Percentiles rank a stretch among this genome's conserved stretches.
phyloP scores from a whole-genome alignment of 2,113 vertebrate species.

The Cercopithecus mona region DNA sequence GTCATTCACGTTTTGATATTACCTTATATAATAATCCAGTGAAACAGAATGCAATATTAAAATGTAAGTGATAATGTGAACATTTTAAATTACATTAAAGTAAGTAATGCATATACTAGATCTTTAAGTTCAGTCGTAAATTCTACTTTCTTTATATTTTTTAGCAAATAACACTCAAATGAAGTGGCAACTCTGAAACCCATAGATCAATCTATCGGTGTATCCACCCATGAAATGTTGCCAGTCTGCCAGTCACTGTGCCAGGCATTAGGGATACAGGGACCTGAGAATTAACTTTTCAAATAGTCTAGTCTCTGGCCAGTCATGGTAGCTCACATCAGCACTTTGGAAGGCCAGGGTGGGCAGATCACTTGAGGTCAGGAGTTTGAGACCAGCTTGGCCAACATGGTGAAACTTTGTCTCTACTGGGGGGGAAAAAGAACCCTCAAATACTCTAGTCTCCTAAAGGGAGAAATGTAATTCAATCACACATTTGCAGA shows the following conservation, averaged over 20 bases:
- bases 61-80: neutral
- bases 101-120: neutral
- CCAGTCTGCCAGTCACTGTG: neutral
- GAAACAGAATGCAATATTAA: neutral
- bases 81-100: conserved; percentile 53
- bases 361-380: too few species aligned
- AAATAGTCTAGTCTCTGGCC: neutral
- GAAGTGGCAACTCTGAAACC: neutral
- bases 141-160: neutral
- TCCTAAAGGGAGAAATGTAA: neutral
- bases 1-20: neutral
- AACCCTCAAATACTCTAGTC: neutral
- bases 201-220: neutral
- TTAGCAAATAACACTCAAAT: neutral
- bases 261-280: neutral
- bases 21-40: neutral
- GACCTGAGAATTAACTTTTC: neutral
- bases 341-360: too few species aligned
- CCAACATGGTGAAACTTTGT: too few species aligned
- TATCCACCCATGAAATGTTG: neutral
- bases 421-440: too few species aligned
- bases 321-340: too few species aligned
- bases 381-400: too few species aligned
- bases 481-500: neutral
- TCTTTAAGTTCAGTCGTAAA: conserved; percentile 1